These are phyloP conservation scores for Papio anubis DNA, from an alignment of 2,113 vertebrate genomes.

Conservation along the genomic window DNA sequence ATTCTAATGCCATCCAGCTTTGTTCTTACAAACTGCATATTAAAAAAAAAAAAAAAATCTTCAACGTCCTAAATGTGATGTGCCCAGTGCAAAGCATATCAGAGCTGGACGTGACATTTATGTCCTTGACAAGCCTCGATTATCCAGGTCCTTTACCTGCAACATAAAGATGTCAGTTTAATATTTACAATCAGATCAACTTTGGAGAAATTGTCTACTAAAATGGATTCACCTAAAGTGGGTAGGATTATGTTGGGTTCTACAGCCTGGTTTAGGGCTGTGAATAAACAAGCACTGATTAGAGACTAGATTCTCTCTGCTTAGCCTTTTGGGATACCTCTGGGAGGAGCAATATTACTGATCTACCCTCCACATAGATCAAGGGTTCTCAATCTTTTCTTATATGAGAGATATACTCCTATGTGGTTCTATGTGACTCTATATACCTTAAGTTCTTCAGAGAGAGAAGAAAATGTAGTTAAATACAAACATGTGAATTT, in stretches of 20 bases:
- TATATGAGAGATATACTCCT: not conserved
- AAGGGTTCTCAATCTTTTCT: not conserved
- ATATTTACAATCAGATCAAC: not conserved
- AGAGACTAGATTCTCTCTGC: not conserved
- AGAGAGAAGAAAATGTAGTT: constrained; percentile 23
- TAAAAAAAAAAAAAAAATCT: constrained; percentile 54
- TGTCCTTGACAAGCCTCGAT: constrained; percentile 96
- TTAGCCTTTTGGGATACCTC: not conserved
- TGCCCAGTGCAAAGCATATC: constrained; percentile 87
- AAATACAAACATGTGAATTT: not conserved
- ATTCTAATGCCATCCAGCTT: constrained; percentile 82
- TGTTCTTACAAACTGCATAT: constrained; percentile 87
- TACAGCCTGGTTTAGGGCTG: not conserved
- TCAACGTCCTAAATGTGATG: constrained; percentile 84
- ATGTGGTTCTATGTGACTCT: not conserved
- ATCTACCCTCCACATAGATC: not conserved
- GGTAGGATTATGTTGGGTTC: not conserved
- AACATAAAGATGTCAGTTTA: constrained; percentile 34
- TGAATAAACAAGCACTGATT: not conserved
- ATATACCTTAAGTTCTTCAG: not conserved
- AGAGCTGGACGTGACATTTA: constrained; percentile 80
- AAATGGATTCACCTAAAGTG: not conserved
- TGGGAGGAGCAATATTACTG: not conserved
- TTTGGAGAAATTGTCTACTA: not conserved
- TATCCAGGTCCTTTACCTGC: constrained; percentile 98